These are phyloP conservation scores for Poecilia gillii DNA, from an alignment of 2,797 vertebrate genomes.

Conservation along the genomic window DNA sequence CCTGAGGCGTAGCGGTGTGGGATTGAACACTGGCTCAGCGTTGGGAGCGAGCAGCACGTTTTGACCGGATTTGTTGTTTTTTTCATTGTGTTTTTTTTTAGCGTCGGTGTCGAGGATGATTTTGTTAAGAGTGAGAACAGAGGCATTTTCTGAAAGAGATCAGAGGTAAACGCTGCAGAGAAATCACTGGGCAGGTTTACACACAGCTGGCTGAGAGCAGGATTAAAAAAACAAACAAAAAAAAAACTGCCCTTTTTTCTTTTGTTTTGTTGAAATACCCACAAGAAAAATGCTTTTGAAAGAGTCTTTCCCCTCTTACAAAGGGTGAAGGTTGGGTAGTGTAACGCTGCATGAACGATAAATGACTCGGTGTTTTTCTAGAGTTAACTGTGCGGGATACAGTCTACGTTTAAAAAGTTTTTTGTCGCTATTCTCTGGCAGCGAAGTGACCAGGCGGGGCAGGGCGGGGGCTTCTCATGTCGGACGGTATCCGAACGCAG, in stretches of 20 bases:
- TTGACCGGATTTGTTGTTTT: slow-evolving; percentile 9
- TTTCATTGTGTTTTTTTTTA: not conserved
- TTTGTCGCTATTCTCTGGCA: slow-evolving; percentile 2
- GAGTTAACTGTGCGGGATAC: slow-evolving; percentile 11
- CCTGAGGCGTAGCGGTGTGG: slow-evolving; percentile 62
- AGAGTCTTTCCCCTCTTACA: slow-evolving; percentile 20
- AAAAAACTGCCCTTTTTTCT: slow-evolving; percentile 22
- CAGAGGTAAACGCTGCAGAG: slow-evolving; percentile 14
- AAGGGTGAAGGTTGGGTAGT: slow-evolving; percentile 14
- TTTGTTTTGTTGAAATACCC: slow-evolving; percentile 19
- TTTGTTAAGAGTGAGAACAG: not conserved
- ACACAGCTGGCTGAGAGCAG: slow-evolving; percentile 12
- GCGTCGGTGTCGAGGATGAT: not conserved
- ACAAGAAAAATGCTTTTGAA: slow-evolving; percentile 26
- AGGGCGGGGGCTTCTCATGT: slow-evolving; percentile 15
- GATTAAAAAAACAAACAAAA: too few relatives aligned
- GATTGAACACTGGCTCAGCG: slow-evolving; percentile 62
- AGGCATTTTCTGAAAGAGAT: slow-evolving; percentile 8
- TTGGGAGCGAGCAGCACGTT: slow-evolving; percentile 36
- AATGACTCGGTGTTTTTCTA: slow-evolving; percentile 4
- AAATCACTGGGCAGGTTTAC: slow-evolving; percentile 1
- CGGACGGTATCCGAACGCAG: not conserved
- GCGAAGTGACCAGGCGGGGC: slow-evolving; percentile 12
- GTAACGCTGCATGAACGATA: slow-evolving; percentile 17
- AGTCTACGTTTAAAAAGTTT: not conserved